These are phyloP conservation scores for Himantopus leucocephalus DNA, from an alignment of 2,113 vertebrate genomes.

Conservation along the genomic window DNA sequence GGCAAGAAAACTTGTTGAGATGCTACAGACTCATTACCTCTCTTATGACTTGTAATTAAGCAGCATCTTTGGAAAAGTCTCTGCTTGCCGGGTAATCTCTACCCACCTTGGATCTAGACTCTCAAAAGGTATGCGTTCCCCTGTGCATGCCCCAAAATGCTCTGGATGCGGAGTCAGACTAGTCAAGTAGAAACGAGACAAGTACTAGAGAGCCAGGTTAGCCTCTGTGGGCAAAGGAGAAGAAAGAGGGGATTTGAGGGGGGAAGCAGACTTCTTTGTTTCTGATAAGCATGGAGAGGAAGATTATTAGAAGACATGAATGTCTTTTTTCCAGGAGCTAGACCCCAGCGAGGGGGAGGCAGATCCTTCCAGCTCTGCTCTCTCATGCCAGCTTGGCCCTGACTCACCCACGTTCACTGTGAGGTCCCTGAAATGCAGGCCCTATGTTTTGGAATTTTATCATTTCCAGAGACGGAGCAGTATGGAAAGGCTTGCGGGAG, in stretches of 20 bases:
- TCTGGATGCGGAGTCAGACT: background rate
- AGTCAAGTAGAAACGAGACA: background rate
- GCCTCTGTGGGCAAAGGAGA: background rate
- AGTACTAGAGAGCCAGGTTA: background rate
- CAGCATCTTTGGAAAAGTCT: background rate
- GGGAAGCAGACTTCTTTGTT: background rate
- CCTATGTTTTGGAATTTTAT: no score
- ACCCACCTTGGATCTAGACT: background rate
- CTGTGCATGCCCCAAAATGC: background rate
- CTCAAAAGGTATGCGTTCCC: background rate
- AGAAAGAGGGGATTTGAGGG: no score
- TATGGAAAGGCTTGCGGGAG: background rate
- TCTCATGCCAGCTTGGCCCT: background rate
- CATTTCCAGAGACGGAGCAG: background rate
- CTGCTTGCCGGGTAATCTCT: background rate
- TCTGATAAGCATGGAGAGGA: background rate
- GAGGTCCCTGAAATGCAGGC: background rate
- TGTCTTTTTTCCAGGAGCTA: background rate
- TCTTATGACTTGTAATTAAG: background rate
- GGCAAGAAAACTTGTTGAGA: background rate
- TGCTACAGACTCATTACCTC: background rate
- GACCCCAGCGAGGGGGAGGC: background rate
- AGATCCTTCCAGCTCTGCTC: background rate
- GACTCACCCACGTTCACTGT: accelerated
- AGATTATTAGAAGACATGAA: background rate